Evolutionary conservation across 2,888 invertebrate genomes (phyloP).

Genomic region (Dendrolimus houi): DNA sequence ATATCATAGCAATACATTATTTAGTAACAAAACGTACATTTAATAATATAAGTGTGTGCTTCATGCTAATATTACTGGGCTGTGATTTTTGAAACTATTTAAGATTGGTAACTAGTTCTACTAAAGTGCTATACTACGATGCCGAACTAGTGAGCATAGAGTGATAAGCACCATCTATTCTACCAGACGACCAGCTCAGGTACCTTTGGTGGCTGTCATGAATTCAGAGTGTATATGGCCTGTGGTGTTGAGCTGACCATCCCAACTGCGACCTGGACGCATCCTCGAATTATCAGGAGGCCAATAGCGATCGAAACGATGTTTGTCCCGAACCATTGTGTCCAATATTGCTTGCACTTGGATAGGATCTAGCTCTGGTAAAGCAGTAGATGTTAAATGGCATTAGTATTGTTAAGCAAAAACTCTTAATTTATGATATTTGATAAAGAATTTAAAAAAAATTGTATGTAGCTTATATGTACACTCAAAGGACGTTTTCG

Average conservation of each 20-base stretch:
- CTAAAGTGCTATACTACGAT: too few relatives aligned
- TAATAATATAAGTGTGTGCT: too few relatives aligned
- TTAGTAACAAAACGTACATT: too few relatives aligned
- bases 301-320: constrained; percentile 57
- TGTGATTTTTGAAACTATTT: too few relatives aligned
- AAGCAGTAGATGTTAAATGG: constrained; percentile 43
- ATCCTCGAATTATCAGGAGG: constrained; percentile 42
- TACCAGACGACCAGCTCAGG: constrained; percentile 26
- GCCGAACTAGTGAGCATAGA: too few relatives aligned
- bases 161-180: constrained; percentile 28
- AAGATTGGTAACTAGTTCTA: too few relatives aligned
- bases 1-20: too few relatives aligned
- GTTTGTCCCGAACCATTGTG: constrained; percentile 47
- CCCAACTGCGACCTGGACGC: constrained; percentile 45
- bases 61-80: too few relatives aligned
- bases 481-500: constrained; percentile 11
- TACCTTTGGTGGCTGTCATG: constrained; percentile 62
- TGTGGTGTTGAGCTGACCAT: constrained; percentile 48
- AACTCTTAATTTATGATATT: too few relatives aligned
- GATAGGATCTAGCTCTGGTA: constrained; percentile 61
- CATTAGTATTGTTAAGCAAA: constrained; percentile 31
- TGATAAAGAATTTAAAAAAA: too few relatives aligned
- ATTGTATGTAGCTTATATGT: too few relatives aligned
- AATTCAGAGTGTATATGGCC: constrained; percentile 50
- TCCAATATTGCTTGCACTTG: constrained; percentile 63